Conservation (phyloP, 2,113 vertebrate species). For the Zingel zingel region DNA sequence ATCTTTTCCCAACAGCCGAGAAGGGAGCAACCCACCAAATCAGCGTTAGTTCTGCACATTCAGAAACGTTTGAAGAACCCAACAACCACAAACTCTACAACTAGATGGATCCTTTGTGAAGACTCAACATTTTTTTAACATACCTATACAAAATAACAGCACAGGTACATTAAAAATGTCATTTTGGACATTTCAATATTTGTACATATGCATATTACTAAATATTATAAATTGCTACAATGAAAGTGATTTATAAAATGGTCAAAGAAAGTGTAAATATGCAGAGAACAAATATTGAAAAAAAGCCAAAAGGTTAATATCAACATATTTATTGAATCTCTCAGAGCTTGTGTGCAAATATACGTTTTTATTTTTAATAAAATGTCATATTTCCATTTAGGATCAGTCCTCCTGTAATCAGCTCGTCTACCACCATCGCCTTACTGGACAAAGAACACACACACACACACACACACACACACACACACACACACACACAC, state of each 20-base stretch:
- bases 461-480: background rate
- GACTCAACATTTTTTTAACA: constrained; percentile 22
- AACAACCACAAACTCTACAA: too few species aligned
- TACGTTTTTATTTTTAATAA: constrained; percentile 55
- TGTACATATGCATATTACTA: constrained; percentile 2
- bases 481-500: background rate
- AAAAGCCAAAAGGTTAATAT: constrained; percentile 35
- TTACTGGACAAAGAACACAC: constrained; percentile 41
- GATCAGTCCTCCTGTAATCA: too few species aligned
- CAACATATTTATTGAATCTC: constrained; percentile 44
- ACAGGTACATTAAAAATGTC: background rate
- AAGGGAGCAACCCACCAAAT: too few species aligned
- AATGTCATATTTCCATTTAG: constrained; percentile 66
- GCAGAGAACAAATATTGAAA: constrained; percentile 27
- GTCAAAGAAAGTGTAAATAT: constrained; percentile 9
- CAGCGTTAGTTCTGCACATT: too few species aligned
- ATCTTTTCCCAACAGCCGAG: too few species aligned
- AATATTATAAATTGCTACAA: constrained; percentile 5
- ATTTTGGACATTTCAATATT: constrained; percentile 32
- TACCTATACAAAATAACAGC: background rate
- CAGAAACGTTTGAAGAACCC: too few species aligned
- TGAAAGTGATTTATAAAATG: background rate
- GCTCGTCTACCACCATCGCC: constrained; percentile 18
- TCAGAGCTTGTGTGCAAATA: constrained; percentile 57
- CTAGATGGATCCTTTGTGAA: constrained; percentile 20